A percentile compares a stretch with the other conserved stretches of the same genome.
Conservation (phyloP, 2,797 vertebrate species). For the Silurus lanzhouensis region DNA sequence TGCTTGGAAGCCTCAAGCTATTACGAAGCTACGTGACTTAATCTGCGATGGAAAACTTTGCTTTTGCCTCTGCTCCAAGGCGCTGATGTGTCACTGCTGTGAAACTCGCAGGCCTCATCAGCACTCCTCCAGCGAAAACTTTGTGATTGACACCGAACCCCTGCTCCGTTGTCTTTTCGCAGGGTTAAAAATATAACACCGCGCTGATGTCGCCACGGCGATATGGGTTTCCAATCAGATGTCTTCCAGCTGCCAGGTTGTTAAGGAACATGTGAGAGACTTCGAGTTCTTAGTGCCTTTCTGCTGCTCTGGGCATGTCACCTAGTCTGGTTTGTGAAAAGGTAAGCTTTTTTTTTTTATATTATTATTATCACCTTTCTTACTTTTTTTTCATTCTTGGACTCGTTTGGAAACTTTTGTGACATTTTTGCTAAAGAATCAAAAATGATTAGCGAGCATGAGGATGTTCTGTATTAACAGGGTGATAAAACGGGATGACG, state of each 20-base stretch:
- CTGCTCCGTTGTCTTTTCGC: slow-evolving; percentile 44
- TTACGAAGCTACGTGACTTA: slow-evolving; percentile 34
- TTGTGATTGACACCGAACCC: slow-evolving; percentile 58
- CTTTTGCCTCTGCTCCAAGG: slow-evolving; percentile 33
- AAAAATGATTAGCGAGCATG: slow-evolving; percentile 27
- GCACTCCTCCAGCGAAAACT: slow-evolving; percentile 34
- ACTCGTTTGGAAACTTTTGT: slow-evolving; percentile 14
- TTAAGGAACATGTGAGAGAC: slow-evolving; percentile 56
- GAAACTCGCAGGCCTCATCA: slow-evolving; percentile 49
- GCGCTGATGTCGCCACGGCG: slow-evolving; percentile 52
- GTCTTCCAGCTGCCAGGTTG: slow-evolving; percentile 61
- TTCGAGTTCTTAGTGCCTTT: slow-evolving; percentile 41
- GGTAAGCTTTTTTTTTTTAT: slow-evolving; percentile 26
- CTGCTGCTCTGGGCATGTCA: slow-evolving; percentile 54
- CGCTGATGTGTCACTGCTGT: slow-evolving; percentile 27
- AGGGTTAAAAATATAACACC: slow-evolving; percentile 61
- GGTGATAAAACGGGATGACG: not conserved
- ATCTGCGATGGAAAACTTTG: slow-evolving; percentile 43
- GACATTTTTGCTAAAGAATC: slow-evolving; percentile 16
- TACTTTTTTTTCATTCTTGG: slow-evolving; percentile 68
- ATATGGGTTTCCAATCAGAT: slow-evolving; percentile 59
- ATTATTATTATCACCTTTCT: slow-evolving; percentile 65
- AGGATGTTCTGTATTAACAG: not conserved
- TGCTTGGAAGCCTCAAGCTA: not conserved
- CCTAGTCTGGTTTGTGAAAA: slow-evolving; percentile 46